phyloP scores from a whole-genome alignment of 2,113 vertebrate species.

The Myrmecobius fasciatus region DNA sequence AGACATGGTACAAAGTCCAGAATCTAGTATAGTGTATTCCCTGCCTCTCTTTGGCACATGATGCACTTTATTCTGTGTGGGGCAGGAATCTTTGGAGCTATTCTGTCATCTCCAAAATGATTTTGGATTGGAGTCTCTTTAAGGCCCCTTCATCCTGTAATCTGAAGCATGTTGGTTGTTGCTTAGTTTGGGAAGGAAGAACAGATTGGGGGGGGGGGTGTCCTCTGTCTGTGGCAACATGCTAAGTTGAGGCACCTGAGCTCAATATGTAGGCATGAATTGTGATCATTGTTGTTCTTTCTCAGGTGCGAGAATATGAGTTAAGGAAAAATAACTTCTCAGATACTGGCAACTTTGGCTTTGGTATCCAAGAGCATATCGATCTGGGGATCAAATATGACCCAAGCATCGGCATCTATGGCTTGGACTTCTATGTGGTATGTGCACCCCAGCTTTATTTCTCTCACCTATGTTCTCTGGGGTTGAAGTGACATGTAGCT shows the following conservation, averaged over 20 bases:
- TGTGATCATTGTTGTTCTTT: background rate
- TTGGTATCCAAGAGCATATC: constrained; percentile 99
- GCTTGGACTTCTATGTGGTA: constrained; percentile 99
- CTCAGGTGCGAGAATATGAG: constrained; percentile 97
- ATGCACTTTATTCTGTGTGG: background rate
- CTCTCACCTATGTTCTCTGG: background rate
- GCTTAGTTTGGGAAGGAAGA: background rate
- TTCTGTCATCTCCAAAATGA: background rate
- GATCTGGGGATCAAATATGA: constrained; percentile 99
- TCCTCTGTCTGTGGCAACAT: background rate
- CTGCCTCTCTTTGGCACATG: too few species aligned
- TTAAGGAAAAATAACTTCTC: constrained; percentile 99
- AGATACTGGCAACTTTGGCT: constrained; percentile 98
- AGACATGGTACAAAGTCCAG: background rate
- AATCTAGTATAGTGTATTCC: background rate
- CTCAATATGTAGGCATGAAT: background rate
- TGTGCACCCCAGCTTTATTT: constrained; percentile 60
- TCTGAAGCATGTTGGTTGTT: background rate
- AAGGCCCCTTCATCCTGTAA: background rate
- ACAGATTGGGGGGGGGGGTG: too few species aligned
- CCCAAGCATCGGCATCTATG: constrained; percentile 98
- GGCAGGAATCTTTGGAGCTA: background rate
- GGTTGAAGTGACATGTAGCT: background rate
- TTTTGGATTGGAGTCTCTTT: background rate
- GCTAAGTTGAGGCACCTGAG: too few species aligned